These are phyloP conservation scores for Podarcis cretensis DNA, from an alignment of 2,113 vertebrate genomes.

Conservation along the genomic window DNA sequence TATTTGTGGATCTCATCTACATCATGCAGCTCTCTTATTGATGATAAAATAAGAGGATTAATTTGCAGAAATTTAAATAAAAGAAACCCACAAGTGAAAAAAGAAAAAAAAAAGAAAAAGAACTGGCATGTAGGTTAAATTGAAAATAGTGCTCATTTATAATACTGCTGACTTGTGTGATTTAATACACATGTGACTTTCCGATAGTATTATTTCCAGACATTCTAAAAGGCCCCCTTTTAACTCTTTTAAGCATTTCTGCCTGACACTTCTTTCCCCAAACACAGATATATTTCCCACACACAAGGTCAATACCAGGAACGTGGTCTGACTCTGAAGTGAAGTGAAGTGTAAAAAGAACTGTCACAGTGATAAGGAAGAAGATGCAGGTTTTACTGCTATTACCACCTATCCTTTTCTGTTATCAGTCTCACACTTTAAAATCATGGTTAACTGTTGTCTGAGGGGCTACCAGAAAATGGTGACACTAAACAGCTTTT, in stretches of 20 bases:
- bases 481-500: slow-evolving; percentile 15
- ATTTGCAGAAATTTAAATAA: background rate
- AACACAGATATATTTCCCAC: slow-evolving; percentile 34
- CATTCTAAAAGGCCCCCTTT: background rate
- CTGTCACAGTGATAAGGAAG: background rate
- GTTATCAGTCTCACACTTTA: slow-evolving; percentile 31
- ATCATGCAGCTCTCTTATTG: background rate
- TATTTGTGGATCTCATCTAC: background rate
- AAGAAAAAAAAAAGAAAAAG: background rate
- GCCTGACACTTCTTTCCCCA: background rate
- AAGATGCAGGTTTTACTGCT: slow-evolving; percentile 7
- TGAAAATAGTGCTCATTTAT: fast-evolving
- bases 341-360: background rate
- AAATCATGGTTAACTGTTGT: slow-evolving; percentile 15
- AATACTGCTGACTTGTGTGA: background rate
- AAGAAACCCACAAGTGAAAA: background rate
- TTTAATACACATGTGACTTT: background rate
- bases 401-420: background rate
- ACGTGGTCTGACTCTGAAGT: slow-evolving; percentile 16
- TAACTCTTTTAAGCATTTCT: slow-evolving; percentile 19
- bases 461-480: slow-evolving; percentile 10
- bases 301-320: background rate
- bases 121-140: background rate
- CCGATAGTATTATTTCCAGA: background rate
- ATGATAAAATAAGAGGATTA: background rate